These are phyloP conservation scores for Esox masquinongy DNA, from an alignment of 2,797 vertebrate species.

Conservation along the genomic window DNA sequence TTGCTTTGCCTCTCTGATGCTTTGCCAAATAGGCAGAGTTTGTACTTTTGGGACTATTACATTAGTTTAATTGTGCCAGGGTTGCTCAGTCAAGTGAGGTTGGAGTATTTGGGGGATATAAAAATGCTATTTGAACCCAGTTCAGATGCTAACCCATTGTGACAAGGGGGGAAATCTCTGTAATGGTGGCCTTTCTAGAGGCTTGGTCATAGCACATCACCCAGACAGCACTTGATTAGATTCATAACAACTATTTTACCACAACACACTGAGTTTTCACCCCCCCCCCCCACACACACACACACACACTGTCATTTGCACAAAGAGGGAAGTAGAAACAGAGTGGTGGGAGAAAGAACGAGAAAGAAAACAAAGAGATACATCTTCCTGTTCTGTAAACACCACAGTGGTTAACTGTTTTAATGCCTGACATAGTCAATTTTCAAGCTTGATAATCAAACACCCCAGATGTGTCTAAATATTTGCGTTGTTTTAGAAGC, in stretches of 20 bases:
- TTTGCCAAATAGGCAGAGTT: background rate
- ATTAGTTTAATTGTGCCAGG: background rate
- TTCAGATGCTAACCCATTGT: no score
- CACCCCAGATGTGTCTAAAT: constrained; percentile 49
- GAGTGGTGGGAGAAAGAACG: background rate
- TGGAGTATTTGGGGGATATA: background rate
- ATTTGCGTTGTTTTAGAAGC: constrained; percentile 53
- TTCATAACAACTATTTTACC: background rate
- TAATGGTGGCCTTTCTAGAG: background rate
- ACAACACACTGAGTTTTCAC: background rate
- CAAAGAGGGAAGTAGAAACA: background rate
- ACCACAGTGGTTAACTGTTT: constrained; percentile 37
- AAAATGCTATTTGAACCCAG: background rate
- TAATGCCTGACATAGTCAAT: constrained; percentile 45
- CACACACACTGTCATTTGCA: constrained; percentile 10
- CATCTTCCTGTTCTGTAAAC: constrained; percentile 35
- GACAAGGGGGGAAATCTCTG: background rate
- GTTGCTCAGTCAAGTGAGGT: background rate
- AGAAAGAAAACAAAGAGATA: constrained; percentile 2
- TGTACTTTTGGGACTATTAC: background rate
- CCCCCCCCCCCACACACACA: background rate
- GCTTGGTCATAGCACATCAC: background rate
- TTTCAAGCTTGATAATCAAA: constrained; percentile 50
- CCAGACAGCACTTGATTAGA: background rate
- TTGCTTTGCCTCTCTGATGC: background rate